phyloP scores from a whole-genome alignment of 2,888 invertebrate genomes.

The Drosophila ustulata region DNA sequence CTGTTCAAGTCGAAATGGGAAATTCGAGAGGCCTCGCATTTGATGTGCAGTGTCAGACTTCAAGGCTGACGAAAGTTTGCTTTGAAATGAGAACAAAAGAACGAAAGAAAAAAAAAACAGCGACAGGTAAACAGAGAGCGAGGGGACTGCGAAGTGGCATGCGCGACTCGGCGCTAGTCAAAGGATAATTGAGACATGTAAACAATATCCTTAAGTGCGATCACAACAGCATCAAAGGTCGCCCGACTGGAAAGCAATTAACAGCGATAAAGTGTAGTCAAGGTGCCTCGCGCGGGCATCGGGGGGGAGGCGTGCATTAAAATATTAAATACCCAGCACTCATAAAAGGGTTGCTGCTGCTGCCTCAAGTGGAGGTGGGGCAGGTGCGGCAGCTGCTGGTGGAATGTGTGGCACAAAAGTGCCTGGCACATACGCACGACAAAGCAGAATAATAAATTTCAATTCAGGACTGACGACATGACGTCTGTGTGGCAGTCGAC shows the following conservation, averaged over 20 bases:
- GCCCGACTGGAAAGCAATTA: constrained; percentile 74
- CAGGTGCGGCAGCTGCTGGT: background rate
- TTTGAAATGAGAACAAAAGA: constrained; percentile 65
- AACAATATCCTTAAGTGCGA: constrained; percentile 75
- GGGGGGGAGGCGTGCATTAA: constrained; percentile 35
- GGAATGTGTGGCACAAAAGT: constrained; percentile 57
- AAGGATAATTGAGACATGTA: constrained; percentile 79
- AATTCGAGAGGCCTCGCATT: constrained; percentile 30
- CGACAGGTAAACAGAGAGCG: background rate
- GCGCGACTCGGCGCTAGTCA: constrained; percentile 54
- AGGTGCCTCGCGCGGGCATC: constrained; percentile 1
- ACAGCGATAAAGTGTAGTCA: constrained; percentile 33
- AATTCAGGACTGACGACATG: constrained; percentile 71
- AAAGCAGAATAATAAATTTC: constrained; percentile 81
- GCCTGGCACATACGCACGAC: constrained; percentile 73
- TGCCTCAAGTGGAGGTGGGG: constrained; percentile 1
- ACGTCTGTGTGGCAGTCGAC: constrained; percentile 64
- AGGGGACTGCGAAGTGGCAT: constrained; percentile 34
- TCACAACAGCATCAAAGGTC: constrained; percentile 72
- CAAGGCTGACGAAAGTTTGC: constrained; percentile 48
- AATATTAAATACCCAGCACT: constrained; percentile 47
- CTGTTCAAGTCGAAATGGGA: constrained; percentile 11
- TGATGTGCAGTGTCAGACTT: constrained; percentile 35
- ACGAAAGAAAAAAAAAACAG: constrained; percentile 19
- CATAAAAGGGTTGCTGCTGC: constrained; percentile 42